Evolutionary conservation across 1,140 invertebrate genomes (phyloP), one percentile per base, ranked within the genome.

Genomic region (Bombus fervidus): DNA sequence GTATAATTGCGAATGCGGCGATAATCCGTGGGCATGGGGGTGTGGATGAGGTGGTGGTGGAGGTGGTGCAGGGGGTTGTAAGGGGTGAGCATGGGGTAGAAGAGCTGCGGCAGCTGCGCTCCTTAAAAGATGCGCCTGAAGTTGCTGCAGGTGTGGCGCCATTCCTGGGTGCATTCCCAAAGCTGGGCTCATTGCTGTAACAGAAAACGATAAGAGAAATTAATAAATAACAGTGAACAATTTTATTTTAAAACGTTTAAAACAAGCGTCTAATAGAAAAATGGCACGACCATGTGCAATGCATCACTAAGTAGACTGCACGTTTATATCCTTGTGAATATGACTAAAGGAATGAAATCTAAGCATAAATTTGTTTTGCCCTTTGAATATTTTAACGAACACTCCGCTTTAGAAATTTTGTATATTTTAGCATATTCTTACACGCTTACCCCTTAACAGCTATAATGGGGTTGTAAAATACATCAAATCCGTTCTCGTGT

Each of bases 71-170:
- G 95, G 94, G 34, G 95, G 93, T 57, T 96, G 95, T 34, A 96
- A 93, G 10, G 93, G 93, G 59, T 95, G 93, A 25, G 92, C 83
- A 75, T 94, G 95, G 10, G 96, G 96, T 86, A 96, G 93, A 39
- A 97, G 91, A 5, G 96, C 96, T 13, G 96, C 96, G 53, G 96
- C 96, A 25, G 96, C 96, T 34, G 95, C 95, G 83, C 94, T 96
- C 64, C 97, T 95, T 86, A 98, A 95, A 47, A 98, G 95, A 93
- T 98, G 97, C 28, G 97, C 97, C 91, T 98, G 97, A 8, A 98
- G 93, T 90, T 98, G 97, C 87, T 98, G 97, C 53, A 97, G 95
- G 91, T 97, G 97, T 18, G 97, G 96, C 68, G 96, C 96, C 94
- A 96, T 96, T 79, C 95, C 96, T 25, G 96, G 96, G 91, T 96